These are phyloP conservation scores for Rhinophrynus dorsalis DNA, from an alignment of 2,797 vertebrate species.

Conservation along the genomic window DNA sequence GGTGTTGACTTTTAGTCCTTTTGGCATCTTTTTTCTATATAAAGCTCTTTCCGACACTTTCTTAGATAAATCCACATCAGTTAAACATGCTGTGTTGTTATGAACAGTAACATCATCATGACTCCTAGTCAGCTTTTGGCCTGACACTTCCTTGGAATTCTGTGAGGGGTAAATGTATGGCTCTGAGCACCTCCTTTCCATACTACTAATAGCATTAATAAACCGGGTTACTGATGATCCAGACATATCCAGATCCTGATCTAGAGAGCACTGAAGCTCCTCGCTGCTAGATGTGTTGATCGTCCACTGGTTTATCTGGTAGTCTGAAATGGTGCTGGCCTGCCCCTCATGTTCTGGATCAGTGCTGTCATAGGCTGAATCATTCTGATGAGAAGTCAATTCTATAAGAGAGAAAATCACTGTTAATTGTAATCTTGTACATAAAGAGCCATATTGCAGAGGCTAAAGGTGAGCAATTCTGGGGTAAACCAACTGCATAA, in stretches of 20 bases:
- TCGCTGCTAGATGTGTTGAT: slow-evolving; percentile 3
- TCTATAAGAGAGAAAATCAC: slow-evolving; percentile 75
- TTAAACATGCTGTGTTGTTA: slow-evolving; percentile 53
- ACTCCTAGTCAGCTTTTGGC: slow-evolving; percentile 76
- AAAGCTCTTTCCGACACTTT: slow-evolving; percentile 63
- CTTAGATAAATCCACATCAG: slow-evolving; percentile 68
- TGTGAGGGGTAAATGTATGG: slow-evolving; percentile 70
- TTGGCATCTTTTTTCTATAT: slow-evolving; percentile 42
- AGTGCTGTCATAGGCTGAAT: slow-evolving; percentile 91
- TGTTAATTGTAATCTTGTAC: too few species aligned
- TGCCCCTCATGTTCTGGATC: slow-evolving; percentile 80
- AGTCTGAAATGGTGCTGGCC: slow-evolving; percentile 10
- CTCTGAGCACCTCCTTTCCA: slow-evolving; percentile 85
- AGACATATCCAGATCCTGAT: slow-evolving; percentile 42
- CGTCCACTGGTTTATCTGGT: slow-evolving; percentile 5
- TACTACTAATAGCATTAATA: slow-evolving; percentile 53
- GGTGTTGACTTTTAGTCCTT: slow-evolving; percentile 57
- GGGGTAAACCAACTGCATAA: too few species aligned
- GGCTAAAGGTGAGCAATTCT: too few species aligned
- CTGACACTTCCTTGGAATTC: slow-evolving; percentile 51
- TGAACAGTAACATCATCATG: slow-evolving; percentile 75
- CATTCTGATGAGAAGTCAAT: slow-evolving; percentile 78
- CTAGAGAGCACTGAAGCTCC: slow-evolving; percentile 22
- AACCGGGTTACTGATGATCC: slow-evolving; percentile 59
- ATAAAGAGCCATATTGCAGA: too few species aligned